Evolutionary conservation across 2,888 invertebrate species (phyloP), one percentile per base, ranked within the genome.

Genomic region (Thecophora atra): DNA sequence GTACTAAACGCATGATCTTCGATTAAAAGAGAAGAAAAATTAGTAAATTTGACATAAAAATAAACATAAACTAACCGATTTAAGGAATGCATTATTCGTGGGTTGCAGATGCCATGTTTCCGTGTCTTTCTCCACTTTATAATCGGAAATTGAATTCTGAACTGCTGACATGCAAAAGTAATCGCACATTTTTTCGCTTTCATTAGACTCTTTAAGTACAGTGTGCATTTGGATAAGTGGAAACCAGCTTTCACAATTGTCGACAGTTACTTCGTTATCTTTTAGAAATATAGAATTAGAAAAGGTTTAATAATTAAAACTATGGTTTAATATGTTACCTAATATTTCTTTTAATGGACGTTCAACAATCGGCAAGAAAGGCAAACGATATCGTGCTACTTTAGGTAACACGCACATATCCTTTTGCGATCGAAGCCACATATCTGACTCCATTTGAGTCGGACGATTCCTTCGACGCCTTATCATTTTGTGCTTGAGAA

Each of bases 161-260:
- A 87, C 84, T 0, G 87, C 86, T 1, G 83, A 81, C 83, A 85
- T 85, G 71, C 85, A 85, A 47, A 85, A 84, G 70, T 84, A 83
- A 42, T 87, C 87, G 58, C 84, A 83, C 73, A 81, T 81, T 70
- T 83, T 81, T 0, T 79, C 72, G 8, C 82, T 78, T 56, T 86
- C 83, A 37, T 76, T 78, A 17, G 83, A 79, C 7, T 83, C 81
- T 62, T 84, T 82, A 0, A 86, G 77, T 6, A 81, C 76, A 8
- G 81, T 81, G 72, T 84, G 83, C 79, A 86, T 81, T 69, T 85
- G 80, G 65, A 87, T 85, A 19, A 87, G 78, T 2, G 87, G 86
- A 73, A 86, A 86, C 86, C 86, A 87, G 69, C 83, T 84, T 68
- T 84, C 83, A 47, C 86, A 87, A 70, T 84, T 86, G 60, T 84